These are phyloP conservation scores for Plagodis pulveraria DNA, from an alignment of 2,888 invertebrate species.

Conservation along the genomic window DNA sequence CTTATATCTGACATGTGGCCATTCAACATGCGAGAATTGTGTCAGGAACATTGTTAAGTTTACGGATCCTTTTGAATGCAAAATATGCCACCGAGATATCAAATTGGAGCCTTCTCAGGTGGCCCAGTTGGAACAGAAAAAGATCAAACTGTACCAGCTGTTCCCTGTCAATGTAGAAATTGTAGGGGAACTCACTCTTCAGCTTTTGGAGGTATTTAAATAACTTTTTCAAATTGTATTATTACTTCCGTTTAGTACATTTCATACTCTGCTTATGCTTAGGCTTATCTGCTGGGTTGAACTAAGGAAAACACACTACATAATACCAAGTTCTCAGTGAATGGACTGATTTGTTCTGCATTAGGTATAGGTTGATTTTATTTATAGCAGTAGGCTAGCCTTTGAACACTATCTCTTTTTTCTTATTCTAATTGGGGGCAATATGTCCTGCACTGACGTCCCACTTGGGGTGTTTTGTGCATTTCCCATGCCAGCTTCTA, in stretches of 20 bases:
- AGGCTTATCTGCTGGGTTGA: not conserved
- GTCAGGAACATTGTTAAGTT: constrained; percentile 66
- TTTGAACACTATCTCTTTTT: too few relatives aligned
- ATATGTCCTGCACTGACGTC: too few relatives aligned
- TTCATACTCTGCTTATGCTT: not conserved
- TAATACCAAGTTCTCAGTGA: too few relatives aligned
- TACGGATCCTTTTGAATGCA: constrained; percentile 76
- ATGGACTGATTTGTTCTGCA: too few relatives aligned
- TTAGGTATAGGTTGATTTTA: too few relatives aligned
- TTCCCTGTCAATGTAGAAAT: constrained; percentile 70
- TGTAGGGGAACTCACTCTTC: constrained; percentile 67
- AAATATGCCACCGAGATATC: constrained; percentile 70
- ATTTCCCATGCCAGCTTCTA: too few relatives aligned
- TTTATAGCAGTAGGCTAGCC: too few relatives aligned
- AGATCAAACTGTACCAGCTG: constrained; percentile 51
- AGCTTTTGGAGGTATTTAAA: constrained; percentile 55
- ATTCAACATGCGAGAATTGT: constrained; percentile 88
- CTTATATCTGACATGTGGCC: constrained; percentile 87
- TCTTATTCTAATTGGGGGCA: too few relatives aligned
- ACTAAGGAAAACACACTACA: too few relatives aligned
- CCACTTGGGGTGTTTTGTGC: too few relatives aligned
- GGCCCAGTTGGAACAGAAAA: constrained; percentile 49
- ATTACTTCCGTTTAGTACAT: not conserved
- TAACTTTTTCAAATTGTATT: constrained; percentile 13
- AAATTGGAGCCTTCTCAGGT: constrained; percentile 46